Conservation (phyloP, 2,888 invertebrate species). For the Dynastes grantii region DNA sequence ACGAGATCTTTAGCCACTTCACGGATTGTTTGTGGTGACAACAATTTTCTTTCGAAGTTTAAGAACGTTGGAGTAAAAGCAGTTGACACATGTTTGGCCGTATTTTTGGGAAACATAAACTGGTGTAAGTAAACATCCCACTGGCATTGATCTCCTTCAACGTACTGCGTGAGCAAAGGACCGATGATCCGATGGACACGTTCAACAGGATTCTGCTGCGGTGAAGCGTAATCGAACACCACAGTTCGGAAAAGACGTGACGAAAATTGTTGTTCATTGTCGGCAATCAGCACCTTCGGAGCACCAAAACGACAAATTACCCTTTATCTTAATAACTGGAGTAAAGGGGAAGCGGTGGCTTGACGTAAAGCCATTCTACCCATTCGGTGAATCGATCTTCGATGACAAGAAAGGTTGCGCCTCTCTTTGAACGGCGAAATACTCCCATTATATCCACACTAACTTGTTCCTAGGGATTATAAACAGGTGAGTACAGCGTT, state of each 20-base stretch:
- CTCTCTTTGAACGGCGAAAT: too few species aligned
- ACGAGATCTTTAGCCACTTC: not conserved
- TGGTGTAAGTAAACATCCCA: slow-evolving; percentile 34
- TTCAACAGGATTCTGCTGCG: slow-evolving; percentile 57
- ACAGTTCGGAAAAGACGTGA: not conserved
- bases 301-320: slow-evolving; percentile 31
- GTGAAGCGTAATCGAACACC: slow-evolving; percentile 50
- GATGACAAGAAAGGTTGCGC: too few species aligned
- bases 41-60: slow-evolving; percentile 44
- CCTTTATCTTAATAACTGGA: not conserved
- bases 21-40: not conserved
- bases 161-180: slow-evolving; percentile 59
- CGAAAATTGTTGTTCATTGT: slow-evolving; percentile 56
- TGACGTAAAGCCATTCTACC: too few species aligned
- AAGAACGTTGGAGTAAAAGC: slow-evolving; percentile 37
- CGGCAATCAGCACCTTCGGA: slow-evolving; percentile 52
- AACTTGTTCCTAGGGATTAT: too few species aligned
- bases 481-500: too few species aligned
- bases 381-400: too few species aligned
- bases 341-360: too few species aligned
- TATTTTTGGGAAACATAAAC: slow-evolving; percentile 44
- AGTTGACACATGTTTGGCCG: slow-evolving; percentile 43
- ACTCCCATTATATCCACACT: too few species aligned
- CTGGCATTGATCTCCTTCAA: slow-evolving; percentile 48
- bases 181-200: slow-evolving; percentile 57